Evolutionary conservation across 2,888 invertebrate species (phyloP).

Genomic region (Cantharis rufa): DNA sequence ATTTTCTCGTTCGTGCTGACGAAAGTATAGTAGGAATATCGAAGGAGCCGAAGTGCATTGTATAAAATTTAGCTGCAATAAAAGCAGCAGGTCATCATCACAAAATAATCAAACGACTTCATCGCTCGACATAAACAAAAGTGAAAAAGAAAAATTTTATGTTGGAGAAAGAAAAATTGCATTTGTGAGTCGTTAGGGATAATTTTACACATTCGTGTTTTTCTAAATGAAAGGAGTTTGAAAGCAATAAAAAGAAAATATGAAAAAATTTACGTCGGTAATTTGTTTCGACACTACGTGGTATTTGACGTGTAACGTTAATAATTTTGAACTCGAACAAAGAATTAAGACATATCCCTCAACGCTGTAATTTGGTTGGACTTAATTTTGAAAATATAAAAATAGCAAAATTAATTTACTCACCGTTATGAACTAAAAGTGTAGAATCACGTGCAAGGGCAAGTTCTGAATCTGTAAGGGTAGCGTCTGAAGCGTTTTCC

Average conservation of each 20-base stretch:
- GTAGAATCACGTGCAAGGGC: slow-evolving; percentile 81
- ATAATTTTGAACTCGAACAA: not conserved
- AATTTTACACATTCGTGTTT: slow-evolving; percentile 22
- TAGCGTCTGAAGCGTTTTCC: slow-evolving; percentile 84
- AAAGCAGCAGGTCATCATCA: not conserved
- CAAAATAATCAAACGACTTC: not conserved
- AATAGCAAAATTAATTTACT: slow-evolving; percentile 35
- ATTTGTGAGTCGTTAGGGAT: slow-evolving; percentile 23
- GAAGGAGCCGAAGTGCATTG: not conserved
- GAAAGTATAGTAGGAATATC: not conserved
- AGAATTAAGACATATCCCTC: not conserved
- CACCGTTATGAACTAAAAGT: slow-evolving; percentile 82
- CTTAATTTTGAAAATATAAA: not conserved
- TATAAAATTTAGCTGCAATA: not conserved
- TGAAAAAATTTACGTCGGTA: slow-evolving; percentile 25
- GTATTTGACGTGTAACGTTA: not conserved
- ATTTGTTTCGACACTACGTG: slow-evolving; percentile 26
- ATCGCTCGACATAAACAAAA: not conserved
- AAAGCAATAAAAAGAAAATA: slow-evolving; percentile 26
- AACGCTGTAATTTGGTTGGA: not conserved
- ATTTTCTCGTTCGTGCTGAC: not conserved
- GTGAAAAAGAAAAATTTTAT: not conserved
- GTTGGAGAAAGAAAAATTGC: slow-evolving; percentile 9
- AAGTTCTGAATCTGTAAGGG: slow-evolving; percentile 81
- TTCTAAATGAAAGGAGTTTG: slow-evolving; percentile 22